phyloP scores from a whole-genome alignment of 1,140 invertebrate species.

The Hycleus phaleratus region DNA sequence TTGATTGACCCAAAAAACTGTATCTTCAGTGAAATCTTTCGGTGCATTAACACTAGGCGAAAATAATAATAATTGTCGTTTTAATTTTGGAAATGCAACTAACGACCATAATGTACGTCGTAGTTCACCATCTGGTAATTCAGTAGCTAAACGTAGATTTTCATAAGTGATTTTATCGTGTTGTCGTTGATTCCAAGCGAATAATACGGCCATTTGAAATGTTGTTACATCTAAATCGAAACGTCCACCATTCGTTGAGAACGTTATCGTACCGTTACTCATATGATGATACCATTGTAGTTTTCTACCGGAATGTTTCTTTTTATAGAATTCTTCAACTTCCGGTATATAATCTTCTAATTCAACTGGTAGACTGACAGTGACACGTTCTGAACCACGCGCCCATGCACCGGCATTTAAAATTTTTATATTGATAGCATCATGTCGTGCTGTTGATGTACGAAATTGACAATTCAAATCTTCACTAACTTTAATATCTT shows the following conservation, averaged over 20 bases:
- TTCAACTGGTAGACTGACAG: conserved; percentile 92
- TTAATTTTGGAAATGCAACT: conserved; percentile 94
- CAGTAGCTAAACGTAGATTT: conserved; percentile 90
- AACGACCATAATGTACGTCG: conserved; percentile 95
- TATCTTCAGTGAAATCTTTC: conserved; percentile 91
- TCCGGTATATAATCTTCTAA: conserved; percentile 98
- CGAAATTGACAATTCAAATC: conserved; percentile 80
- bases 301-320: conserved; percentile 96
- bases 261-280: conserved; percentile 98
- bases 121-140: conserved; percentile 90
- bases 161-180: conserved; percentile 90
- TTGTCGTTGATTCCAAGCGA: conserved; percentile 96
- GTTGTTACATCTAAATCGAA: conserved; percentile 99
- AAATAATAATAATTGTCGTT: conserved; percentile 81
- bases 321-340: conserved; percentile 91
- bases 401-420: conserved; percentile 98
- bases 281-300: conserved; percentile 99
- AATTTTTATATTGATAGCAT: conserved; percentile 85
- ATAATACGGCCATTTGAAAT: conserved; percentile 99
- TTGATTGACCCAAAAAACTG: conserved; percentile 94
- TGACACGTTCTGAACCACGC: conserved; percentile 84
- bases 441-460: conserved; percentile 57
- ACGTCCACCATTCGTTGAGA: conserved; percentile 84
- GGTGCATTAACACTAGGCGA: conserved; percentile 70
- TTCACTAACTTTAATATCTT: conserved; percentile 98